Conservation (phyloP, 1,140 invertebrate genomes). For the Oryzaephilus surinamensis region DNA sequence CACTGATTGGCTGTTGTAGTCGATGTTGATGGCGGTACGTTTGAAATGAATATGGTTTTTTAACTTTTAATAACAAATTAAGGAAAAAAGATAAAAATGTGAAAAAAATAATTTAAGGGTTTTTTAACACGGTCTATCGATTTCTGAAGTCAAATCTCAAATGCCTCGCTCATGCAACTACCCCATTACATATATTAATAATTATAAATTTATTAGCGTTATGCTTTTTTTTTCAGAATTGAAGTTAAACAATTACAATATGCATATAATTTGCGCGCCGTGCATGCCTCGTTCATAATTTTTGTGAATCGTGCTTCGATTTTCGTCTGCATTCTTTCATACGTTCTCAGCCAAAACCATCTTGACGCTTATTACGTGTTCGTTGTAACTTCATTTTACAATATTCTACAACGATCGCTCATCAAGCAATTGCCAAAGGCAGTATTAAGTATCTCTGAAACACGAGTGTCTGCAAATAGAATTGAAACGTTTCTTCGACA, state of each 20-base stretch:
- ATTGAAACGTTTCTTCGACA: slow-evolving; percentile 53
- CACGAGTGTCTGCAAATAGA: slow-evolving; percentile 49
- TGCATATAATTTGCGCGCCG: slow-evolving; percentile 56
- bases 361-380: slow-evolving; percentile 62
- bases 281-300: slow-evolving; percentile 56
- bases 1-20: too few species aligned
- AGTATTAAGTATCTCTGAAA: slow-evolving; percentile 43
- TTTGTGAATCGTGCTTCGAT: slow-evolving; percentile 60
- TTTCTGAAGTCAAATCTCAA: too few species aligned
- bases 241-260: slow-evolving; percentile 53
- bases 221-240: slow-evolving; percentile 37
- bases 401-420: slow-evolving; percentile 54
- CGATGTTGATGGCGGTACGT: too few species aligned
- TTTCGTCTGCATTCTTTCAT: slow-evolving; percentile 61
- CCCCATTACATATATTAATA: too few species aligned
- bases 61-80: too few species aligned
- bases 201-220: too few species aligned
- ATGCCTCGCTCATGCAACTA: too few species aligned
- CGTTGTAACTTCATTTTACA: slow-evolving; percentile 54
- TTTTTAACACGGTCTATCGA: too few species aligned
- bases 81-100: too few species aligned
- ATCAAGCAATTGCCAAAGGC: slow-evolving; percentile 56
- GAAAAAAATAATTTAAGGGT: too few species aligned
- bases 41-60: too few species aligned
- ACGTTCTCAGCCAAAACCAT: slow-evolving; percentile 52